phyloP scores from a whole-genome alignment of 2,888 invertebrate species.

The Salticus scenicus region DNA sequence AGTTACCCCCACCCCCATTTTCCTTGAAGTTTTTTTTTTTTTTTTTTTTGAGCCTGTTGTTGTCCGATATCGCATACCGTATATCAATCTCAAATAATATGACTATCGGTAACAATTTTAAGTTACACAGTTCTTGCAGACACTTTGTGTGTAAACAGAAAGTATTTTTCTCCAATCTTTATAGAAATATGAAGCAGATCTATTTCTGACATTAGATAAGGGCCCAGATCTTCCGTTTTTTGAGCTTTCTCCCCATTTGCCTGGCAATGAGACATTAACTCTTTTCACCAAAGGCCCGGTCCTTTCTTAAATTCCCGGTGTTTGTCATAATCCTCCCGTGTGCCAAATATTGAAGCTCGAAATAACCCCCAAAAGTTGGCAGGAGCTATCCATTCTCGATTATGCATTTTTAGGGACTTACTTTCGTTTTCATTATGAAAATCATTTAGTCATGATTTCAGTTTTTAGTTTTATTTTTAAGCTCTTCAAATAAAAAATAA shows the following conservation, averaged over 20 bases:
- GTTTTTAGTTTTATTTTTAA: too few species aligned
- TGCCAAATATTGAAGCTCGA: neutral
- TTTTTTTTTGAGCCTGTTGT: too few species aligned
- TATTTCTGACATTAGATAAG: neutral
- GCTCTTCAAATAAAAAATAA: too few species aligned
- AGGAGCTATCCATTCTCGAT: neutral
- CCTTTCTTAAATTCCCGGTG: neutral
- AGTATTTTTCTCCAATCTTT: neutral
- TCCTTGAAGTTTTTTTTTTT: too few species aligned
- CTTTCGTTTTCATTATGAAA: too few species aligned
- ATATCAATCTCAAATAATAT: too few species aligned
- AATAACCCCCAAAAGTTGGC: neutral
- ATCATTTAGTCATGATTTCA: too few species aligned
- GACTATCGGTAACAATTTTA: too few species aligned
- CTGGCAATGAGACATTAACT: neutral
- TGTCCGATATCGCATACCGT: too few species aligned
- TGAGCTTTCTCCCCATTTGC: neutral
- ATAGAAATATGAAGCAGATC: neutral
- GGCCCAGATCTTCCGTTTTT: neutral
- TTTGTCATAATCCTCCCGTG: neutral
- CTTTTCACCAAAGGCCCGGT: neutral
- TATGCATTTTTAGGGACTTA: neutral
- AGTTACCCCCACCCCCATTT: too few species aligned
- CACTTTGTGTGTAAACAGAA: neutral
- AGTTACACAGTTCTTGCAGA: neutral